Evolutionary conservation across 2,888 invertebrate genomes (phyloP), one percentile per base, ranked within the genome.

Genomic region (Volucella inanis): DNA sequence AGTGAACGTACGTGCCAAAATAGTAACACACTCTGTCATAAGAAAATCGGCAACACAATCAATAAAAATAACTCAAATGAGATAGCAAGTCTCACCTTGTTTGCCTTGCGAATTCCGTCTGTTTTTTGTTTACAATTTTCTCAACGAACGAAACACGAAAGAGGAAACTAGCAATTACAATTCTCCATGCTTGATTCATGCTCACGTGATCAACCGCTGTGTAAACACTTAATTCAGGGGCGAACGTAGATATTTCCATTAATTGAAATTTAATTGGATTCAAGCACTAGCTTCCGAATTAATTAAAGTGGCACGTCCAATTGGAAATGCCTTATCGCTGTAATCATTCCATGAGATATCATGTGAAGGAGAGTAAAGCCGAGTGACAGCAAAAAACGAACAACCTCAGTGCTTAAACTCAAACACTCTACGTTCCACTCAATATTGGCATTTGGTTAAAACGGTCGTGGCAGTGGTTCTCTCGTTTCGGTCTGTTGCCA

Each of bases 81-180:
- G n/a, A 55, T 31, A 50, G 22, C 31, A 11, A 8, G 11, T 1
- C 8, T 39, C 2, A 62, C 72, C 18, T 43, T 39, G 22, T 54
- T 31, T 14, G 14, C 4, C 41, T 38, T 50, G 55, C 64, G 0
- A 54, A 38, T 43, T 14, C 8, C 50, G 57, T 75, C 57, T 75
- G 75, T 65, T 75, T 59, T 59, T 75, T 75, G 75, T 75, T 75
- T 75, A 75, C 57, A n/a, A 41, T 75, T 65, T 74, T 54, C 49
- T 50, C 8, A 8, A 12, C 11, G 45, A 11, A 45, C 45, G 11
- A 4, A 22, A n/a, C 11, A 45, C 12, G 14, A 49, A 39, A 47
- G n/a, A 12, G 1, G 22, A 10, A 47, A n/a, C 22, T 31, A 31
- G 31, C 31, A 31, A 31, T 31, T 31, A 31, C 31, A 31, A 6